phyloP scores from a whole-genome alignment of 2,888 invertebrate genomes.

The Lepidochrysops patricia region DNA sequence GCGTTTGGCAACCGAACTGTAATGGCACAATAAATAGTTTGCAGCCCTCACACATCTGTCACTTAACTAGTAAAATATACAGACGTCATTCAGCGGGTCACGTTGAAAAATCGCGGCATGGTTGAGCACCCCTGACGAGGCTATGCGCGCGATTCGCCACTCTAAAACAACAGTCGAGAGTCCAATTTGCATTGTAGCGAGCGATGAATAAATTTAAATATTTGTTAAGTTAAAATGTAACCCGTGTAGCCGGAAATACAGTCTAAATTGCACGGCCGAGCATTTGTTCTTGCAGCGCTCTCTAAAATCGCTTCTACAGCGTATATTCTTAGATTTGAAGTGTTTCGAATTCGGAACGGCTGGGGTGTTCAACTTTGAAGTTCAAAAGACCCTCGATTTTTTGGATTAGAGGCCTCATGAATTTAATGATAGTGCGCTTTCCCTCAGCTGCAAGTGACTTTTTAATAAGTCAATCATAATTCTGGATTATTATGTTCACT shows the following conservation, averaged over 20 bases:
- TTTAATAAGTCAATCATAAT: conserved; percentile 30
- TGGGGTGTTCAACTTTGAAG: conserved; percentile 73
- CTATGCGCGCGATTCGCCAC: conserved; percentile 21
- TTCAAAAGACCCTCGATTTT: conserved; percentile 72
- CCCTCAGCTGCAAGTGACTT: conserved; percentile 53
- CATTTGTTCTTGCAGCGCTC: conserved; percentile 57
- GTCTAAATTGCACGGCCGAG: conserved; percentile 68
- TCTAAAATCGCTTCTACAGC: conserved; percentile 39
- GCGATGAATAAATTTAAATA: conserved; percentile 68
- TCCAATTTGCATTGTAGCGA: conserved; percentile 37
- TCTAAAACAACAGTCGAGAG: conserved; percentile 32
- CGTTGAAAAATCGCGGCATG: conserved; percentile 64
- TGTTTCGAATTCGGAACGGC: conserved; percentile 27
- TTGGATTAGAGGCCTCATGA: conserved; percentile 71
- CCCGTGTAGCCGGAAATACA: conserved; percentile 73
- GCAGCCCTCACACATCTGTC: conserved; percentile 70
- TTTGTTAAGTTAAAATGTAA: conserved; percentile 75
- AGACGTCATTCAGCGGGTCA: conserved; percentile 62
- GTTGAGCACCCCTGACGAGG: conserved; percentile 51
- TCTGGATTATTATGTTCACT: background rate
- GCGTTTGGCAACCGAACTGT: conserved; percentile 62
- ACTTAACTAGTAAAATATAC: conserved; percentile 73
- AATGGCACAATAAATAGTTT: conserved; percentile 72
- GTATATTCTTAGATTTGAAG: conserved; percentile 32
- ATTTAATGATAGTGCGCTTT: conserved; percentile 70